A percentile compares a stretch with the other conserved stretches of the same genome.
Conservation (phyloP, 2,888 invertebrate species). For the Acronicta psi region DNA sequence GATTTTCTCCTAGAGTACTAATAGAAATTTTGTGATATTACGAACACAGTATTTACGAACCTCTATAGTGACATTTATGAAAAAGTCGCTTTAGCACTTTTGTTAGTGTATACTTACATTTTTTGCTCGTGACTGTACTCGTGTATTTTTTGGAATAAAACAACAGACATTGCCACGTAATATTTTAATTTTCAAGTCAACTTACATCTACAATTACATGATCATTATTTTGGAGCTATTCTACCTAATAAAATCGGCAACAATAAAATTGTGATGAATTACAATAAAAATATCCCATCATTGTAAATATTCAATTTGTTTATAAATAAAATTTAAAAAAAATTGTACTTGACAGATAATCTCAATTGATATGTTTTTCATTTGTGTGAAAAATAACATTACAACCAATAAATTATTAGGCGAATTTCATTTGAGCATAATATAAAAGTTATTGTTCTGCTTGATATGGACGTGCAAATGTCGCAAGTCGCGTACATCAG, state of each 20-base stretch:
- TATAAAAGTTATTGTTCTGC: slow-evolving; percentile 3
- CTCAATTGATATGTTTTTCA: slow-evolving; percentile 40
- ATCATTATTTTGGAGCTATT: slow-evolving; percentile 14
- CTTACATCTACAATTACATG: slow-evolving; percentile 31
- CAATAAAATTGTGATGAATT: slow-evolving; percentile 30
- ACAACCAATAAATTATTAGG: slow-evolving; percentile 8
- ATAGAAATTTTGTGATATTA: too few species aligned
- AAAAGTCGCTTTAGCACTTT: too few species aligned
- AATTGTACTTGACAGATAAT: slow-evolving; percentile 40
- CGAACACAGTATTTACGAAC: too few species aligned
- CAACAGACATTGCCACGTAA: slow-evolving; percentile 5
- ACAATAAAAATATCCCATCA: slow-evolving; percentile 8
- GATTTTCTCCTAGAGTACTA: too few species aligned
- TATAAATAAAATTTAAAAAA: slow-evolving; percentile 23
- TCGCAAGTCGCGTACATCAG: background rate
- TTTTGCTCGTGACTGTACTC: too few species aligned
- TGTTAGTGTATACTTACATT: too few species aligned
- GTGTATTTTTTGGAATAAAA: slow-evolving; percentile 1
- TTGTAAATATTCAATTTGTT: slow-evolving; percentile 7
- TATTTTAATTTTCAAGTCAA: slow-evolving; percentile 33
- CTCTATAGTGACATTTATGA: too few species aligned
- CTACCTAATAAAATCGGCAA: slow-evolving; percentile 13
- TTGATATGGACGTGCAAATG: background rate
- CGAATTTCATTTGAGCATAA: slow-evolving; percentile 41
- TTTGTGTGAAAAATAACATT: slow-evolving; percentile 16